phyloP scores from a whole-genome alignment of 2,888 invertebrate species.

The Mellilla xanthometata region DNA sequence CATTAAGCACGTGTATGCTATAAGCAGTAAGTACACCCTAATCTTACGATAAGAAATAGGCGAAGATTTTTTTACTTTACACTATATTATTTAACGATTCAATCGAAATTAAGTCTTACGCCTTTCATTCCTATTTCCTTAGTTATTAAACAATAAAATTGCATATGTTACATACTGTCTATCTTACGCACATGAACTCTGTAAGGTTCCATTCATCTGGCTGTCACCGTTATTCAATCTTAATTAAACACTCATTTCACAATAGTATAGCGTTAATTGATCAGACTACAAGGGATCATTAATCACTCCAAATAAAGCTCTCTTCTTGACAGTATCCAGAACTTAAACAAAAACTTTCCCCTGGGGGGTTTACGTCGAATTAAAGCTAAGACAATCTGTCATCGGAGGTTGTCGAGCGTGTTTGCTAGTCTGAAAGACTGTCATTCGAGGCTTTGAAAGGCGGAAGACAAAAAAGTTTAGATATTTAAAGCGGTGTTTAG shows the following conservation, averaged over 20 bases:
- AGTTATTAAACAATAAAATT: no score
- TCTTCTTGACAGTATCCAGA: slow-evolving; percentile 22
- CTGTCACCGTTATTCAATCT: slow-evolving; percentile 1
- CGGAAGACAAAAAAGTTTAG: not conserved
- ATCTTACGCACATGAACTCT: no score
- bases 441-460: slow-evolving; percentile 9
- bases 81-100: no score
- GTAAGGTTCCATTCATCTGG: no score
- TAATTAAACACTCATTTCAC: slow-evolving; percentile 12
- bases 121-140: no score
- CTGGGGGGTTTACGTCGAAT: slow-evolving; percentile 49
- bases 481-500: no score
- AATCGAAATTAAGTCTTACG: no score
- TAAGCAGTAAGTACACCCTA: no score
- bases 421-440: slow-evolving; percentile 26
- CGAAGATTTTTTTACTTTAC: no score
- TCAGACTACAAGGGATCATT: slow-evolving; percentile 26
- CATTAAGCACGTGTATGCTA: no score
- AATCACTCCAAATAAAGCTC: slow-evolving; percentile 23
- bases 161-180: no score
- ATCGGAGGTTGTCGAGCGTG: slow-evolving; percentile 36
- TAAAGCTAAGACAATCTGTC: slow-evolving; percentile 67
- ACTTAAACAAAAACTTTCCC: slow-evolving; percentile 32
- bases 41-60: no score
- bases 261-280: slow-evolving; percentile 16